Evolutionary conservation across 2,888 invertebrate species (phyloP).

Genomic region (Tetragonisca angustula): DNA sequence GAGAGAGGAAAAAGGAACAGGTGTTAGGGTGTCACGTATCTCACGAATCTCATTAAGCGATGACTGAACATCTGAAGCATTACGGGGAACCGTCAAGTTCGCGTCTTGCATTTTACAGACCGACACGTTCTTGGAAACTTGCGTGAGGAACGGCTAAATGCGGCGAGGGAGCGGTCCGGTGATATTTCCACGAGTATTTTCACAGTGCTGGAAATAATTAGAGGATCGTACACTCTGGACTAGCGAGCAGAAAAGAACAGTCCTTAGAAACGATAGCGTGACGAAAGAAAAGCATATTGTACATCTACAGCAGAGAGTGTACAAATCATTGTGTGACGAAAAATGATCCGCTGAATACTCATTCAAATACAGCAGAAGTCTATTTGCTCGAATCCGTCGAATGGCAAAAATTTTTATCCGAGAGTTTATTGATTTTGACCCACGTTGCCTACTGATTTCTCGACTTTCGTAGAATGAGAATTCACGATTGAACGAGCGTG

Average conservation of each 20-base stretch:
- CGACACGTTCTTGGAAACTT: slow-evolving; percentile 26
- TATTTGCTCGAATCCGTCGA: background rate
- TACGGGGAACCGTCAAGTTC: slow-evolving; percentile 16
- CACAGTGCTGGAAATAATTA: too few species aligned
- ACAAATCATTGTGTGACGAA: too few species aligned
- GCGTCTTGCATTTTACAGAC: slow-evolving; percentile 6
- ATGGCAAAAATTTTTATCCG: background rate
- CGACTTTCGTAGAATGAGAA: too few species aligned
- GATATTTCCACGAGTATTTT: background rate
- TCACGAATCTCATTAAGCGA: slow-evolving; percentile 72
- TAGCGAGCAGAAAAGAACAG: too few species aligned
- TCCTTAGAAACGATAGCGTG: too few species aligned
- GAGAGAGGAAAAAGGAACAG: slow-evolving; percentile 14
- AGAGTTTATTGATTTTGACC: background rate
- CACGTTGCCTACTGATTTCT: background rate
- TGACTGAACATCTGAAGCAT: slow-evolving; percentile 25
- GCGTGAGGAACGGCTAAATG: background rate
- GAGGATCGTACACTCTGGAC: background rate
- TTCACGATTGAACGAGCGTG: background rate
- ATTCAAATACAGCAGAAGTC: too few species aligned
- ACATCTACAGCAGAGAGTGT: too few species aligned
- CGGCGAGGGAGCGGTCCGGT: background rate
- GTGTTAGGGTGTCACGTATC: slow-evolving; percentile 72
- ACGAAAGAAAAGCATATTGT: too few species aligned
- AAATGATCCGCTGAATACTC: too few species aligned